Evolutionary conservation across 1,140 invertebrate genomes (phyloP), one percentile per base, ranked within the genome.

Genomic region (Homarus americanus): DNA sequence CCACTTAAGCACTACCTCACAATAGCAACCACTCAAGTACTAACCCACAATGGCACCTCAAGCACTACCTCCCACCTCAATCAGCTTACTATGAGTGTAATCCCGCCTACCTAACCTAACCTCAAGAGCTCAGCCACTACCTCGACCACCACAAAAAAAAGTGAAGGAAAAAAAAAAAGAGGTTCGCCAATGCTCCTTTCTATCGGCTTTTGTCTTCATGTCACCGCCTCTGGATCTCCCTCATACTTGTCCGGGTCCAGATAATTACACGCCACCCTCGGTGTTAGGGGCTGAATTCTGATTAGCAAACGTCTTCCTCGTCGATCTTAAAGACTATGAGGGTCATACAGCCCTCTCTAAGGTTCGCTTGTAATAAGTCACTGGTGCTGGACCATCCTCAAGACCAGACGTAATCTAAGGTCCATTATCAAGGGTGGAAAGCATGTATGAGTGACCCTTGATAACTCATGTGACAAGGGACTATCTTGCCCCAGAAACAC

Each of bases 401-500:
- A 38, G 53, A 63, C 53, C 53, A 78, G 3, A 38, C 40, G 10
- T 79, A 17, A 87, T 87, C 24, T 79, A 87, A 58, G 75, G 85
- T 58, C 85, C 75, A 78, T 87, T 78, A 78, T 87, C 85, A 69
- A 10, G 28, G 1, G 40, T 44, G 28, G 53, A 87, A 32, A 84
- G 63, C 41, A 78, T 32, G 75, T 40, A 87, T n/a, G 38, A 75
- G 49, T 82, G 69, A 75, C 87, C 87, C 66, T 83, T 83, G 41
- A 73, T 73, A 58, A 75, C 80, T 38, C 41, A 41, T 53, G 49
- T 58, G 36, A 53, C 44, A 38, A 41, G 49, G 66, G 63, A 53
- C 79, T 90, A 20, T 90, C 79, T 66, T 85, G 36, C 53, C 69
- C 76, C 66, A 49, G 72, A 85, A 84, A 83, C 88, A 84, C 63